A percentile compares a stretch with the other conserved stretches of the same genome.
Evolutionary conservation across 2,888 invertebrate species (phyloP).

Genomic region (Trissoscelio sp.): DNA sequence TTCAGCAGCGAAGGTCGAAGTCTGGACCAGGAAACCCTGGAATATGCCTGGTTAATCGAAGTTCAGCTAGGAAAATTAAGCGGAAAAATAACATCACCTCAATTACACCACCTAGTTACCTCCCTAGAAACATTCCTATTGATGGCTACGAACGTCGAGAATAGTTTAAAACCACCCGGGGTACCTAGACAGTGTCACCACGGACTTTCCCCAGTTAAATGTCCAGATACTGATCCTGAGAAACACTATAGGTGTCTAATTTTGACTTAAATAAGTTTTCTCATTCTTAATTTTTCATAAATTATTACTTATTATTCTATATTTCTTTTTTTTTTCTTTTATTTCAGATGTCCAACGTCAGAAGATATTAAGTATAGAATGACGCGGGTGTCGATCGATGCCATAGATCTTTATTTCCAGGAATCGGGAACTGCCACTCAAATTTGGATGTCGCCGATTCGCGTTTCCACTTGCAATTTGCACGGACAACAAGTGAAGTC

Average conservation of each 20-base stretch:
- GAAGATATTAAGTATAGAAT: conserved; percentile 93
- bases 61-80: conserved; percentile 96
- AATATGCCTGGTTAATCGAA: conserved; percentile 99
- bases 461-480: conserved; percentile 96
- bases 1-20: conserved; percentile 96
- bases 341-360: conserved; percentile 79
- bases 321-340: background rate
- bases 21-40: conserved; percentile 96
- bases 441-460: conserved; percentile 94
- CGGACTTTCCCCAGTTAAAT: conserved; percentile 88
- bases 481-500: conserved; percentile 96
- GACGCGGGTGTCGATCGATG: conserved; percentile 94
- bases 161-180: conserved; percentile 93
- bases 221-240: conserved; percentile 88
- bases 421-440: conserved; percentile 95
- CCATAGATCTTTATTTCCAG: conserved; percentile 94
- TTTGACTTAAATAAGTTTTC: no score
- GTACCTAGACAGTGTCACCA: conserved; percentile 91
- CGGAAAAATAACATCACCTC: conserved; percentile 95
- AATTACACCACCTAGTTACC: conserved; percentile 93
- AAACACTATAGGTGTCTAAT: conserved; percentile 87
- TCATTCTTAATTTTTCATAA: no score
- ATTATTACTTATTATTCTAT: no score
- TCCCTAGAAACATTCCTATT: conserved; percentile 95
- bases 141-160: conserved; percentile 94